Evolutionary conservation across 2,113 vertebrate genomes (phyloP), one percentile per base, ranked within the genome.

Genomic region (Natator depressus): DNA sequence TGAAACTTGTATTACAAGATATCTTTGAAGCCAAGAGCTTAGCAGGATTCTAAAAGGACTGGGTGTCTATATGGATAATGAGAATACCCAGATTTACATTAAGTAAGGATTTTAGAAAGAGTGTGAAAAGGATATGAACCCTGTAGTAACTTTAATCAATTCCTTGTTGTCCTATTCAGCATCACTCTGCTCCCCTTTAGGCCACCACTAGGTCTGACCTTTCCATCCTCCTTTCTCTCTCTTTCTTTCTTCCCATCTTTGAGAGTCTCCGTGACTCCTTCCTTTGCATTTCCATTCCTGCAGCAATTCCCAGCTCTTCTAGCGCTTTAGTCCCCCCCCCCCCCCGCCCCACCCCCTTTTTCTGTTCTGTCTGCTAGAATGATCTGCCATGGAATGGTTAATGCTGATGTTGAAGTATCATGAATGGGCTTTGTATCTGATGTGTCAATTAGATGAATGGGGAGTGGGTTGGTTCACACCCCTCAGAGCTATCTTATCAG

Each of bases 1-100:
- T 0, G 0, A 50, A 27, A 54, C 22, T 83, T 17, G 17, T 69
- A 22, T 35, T 51, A 69, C 0, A 0, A 38, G n/a, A 27, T 59
- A 35, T 13, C 46, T 38, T 83, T 19, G 49, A 84, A 84, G 38
- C 35, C 3, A 29, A 82, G 54, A 82, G 22, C 17, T 51, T 5
- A 13, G 46, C 55, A 69, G 0, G 0, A 69, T 35, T 25, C 65
- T 29, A 49, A 29, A 81, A 35, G 53, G 50, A 59, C 20, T 19
- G 27, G 10, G 4, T 14, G 16, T 47, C 78, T 47, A 27, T 16
- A 24, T 31, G 8, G 69, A 31, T 20, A 84, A 59, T 0, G 14
- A 25, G 13, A 49, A n/a, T 24, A 25, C 20, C 57, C 69, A 78
- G 42, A 16, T 25, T 29, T 78, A 38, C 19, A 38, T 72, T 46